phyloP scores from a whole-genome alignment of 2,113 vertebrate genomes.

The Hemiprocne comata region DNA sequence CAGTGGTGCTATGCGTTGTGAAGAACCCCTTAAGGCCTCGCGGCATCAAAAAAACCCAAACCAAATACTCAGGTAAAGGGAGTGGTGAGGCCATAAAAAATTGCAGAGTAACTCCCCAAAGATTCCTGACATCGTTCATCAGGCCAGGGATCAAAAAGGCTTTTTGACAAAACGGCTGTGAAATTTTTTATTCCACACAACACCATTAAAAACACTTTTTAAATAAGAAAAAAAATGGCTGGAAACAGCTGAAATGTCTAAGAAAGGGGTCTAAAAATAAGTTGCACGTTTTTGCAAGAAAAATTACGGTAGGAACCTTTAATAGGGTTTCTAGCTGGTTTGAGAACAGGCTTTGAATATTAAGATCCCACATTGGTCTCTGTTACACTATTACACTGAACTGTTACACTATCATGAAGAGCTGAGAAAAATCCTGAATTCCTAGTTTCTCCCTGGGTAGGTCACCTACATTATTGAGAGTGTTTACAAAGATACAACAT shows the following conservation, averaged over 20 bases:
- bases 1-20: fast-evolving
- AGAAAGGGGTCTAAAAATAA: not conserved
- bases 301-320: not conserved
- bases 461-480: not conserved
- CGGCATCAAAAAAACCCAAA: too few relatives aligned
- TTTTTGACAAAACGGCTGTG: not conserved
- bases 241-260: not conserved
- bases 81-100: too few relatives aligned
- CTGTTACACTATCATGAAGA: not conserved
- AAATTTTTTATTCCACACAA: not conserved
- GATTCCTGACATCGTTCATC: not conserved
- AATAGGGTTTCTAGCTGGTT: not conserved
- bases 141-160: not conserved
- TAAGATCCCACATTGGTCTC: not conserved
- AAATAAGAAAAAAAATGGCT: not conserved
- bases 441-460: not conserved
- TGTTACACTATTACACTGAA: too few relatives aligned
- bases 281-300: not conserved
- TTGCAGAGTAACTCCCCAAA: too few relatives aligned
- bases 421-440: not conserved
- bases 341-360: not conserved
- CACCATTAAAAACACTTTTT: not conserved
- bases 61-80: too few relatives aligned
- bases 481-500: not conserved
- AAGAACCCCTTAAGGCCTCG: too few relatives aligned